Base-by-base conservation (phyloP, 2,888 invertebrate genomes). In the Chalcosyrphus nemorum region DNA sequence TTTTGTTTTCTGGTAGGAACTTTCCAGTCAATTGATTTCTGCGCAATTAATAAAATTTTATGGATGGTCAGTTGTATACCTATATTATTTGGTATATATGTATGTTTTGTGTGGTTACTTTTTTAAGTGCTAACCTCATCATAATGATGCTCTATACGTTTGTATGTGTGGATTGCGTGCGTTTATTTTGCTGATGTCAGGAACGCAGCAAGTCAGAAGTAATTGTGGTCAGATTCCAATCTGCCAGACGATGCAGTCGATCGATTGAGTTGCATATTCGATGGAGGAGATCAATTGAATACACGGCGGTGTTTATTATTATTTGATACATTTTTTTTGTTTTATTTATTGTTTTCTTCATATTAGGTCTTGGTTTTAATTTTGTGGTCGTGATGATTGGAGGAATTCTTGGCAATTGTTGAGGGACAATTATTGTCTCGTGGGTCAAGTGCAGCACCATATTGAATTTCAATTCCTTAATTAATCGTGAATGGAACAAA, bases 151-250 rank as follows among this genome's bases (percentile, higher is more conserved):
- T 38, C 3, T 43, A 1, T 50, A 19, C 9, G 13, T 38, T 35
- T n/a, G 27, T 54, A 6, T 63, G 57, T 17, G 41, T 29, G 21
- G 19, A 43, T 11, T 50, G 66, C 50, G 57, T 65, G 47, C 27
- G 9, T 17, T 32, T 41, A 7, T 13, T 2, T 9, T 63, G 52
- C 75, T 70, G 56, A 66, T 66, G 74, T 54, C 72, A 80, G 80
- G 52, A 57, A 56, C 61, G 61, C 52, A 38, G 54, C 50, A 56
- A 54, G 27, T 24, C 41, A 65, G 56, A 66, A 57, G 70, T 19
- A 61, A 50, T 74, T 84, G 84, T 70, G 84, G 84, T 80, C 63
- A 70, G 59, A 70, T 80, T 70, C 17, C 70, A 65, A 70, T 57
- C 56, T 35, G 57, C 38, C 80, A 63, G 70, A 45, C 50, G 17